A percentile compares a stretch with the other conserved stretches of the same genome.
Conservation (phyloP, 2,113 vertebrate species). For the Aphyosemion australe region DNA sequence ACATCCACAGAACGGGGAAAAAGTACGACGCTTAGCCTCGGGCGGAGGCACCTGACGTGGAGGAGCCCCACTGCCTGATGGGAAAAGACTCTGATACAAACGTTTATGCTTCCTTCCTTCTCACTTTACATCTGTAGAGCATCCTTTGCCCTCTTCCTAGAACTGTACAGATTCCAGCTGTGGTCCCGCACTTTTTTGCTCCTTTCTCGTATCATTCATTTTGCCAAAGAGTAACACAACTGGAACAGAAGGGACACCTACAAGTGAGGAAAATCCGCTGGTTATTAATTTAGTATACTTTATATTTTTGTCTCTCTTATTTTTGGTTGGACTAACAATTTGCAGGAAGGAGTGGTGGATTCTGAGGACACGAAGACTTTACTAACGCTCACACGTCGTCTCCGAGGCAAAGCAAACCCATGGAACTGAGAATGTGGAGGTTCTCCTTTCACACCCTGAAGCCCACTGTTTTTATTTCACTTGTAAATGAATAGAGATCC, state of each 20-base stretch:
- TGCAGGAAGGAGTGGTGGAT: conserved; percentile 65
- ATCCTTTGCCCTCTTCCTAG: conserved; percentile 24
- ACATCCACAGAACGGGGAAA: conserved; percentile 97
- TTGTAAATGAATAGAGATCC: conserved; percentile 72
- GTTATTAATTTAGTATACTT: conserved; percentile 49
- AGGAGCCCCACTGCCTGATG: conserved; percentile 59
- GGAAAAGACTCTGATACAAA: conserved; percentile 71
- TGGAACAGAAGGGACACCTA: conserved; percentile 61
- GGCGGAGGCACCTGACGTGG: conserved; percentile 16
- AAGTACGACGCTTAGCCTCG: conserved; percentile 92
- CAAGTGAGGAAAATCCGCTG: conserved; percentile 53
- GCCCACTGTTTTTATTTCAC: conserved; percentile 32
- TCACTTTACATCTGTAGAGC: conserved; percentile 51
- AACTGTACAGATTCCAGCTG: conserved; percentile 74
- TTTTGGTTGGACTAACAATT: conserved; percentile 76
- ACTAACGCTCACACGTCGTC: conserved; percentile 55
- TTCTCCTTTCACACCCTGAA: conserved; percentile 19
- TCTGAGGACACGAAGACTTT: conserved; percentile 61
- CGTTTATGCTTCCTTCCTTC: conserved; percentile 25
- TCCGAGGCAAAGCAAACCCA: conserved; percentile 48
- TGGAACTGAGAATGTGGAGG: conserved; percentile 45
- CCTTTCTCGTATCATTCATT: conserved; percentile 79
- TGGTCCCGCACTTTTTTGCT: conserved; percentile 61
- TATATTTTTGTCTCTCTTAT: conserved; percentile 8
- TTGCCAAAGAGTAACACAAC: conserved; percentile 88